Conservation (phyloP, 2,888 invertebrate species). For the Lithosia quadra region DNA sequence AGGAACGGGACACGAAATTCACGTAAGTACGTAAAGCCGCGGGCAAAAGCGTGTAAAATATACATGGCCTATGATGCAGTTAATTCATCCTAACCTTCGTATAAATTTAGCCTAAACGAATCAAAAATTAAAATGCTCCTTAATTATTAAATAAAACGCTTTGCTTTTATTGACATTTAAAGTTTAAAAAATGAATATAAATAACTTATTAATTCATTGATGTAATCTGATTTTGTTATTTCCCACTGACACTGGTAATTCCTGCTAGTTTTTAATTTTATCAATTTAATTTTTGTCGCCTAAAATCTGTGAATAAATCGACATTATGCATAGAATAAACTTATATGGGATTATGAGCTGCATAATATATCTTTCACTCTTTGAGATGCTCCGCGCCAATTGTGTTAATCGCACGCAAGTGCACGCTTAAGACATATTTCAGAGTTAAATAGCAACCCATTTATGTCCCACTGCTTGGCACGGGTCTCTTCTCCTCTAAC, state of each 20-base stretch:
- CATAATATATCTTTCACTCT: too few species aligned
- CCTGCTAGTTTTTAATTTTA: background rate
- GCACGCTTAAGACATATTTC: too few species aligned
- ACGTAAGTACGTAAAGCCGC: too few species aligned
- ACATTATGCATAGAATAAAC: too few species aligned
- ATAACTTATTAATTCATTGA: slow-evolving; percentile 25
- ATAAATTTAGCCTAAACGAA: slow-evolving; percentile 1
- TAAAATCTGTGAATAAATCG: background rate
- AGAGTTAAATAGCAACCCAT: too few species aligned
- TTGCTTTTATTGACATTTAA: slow-evolving; percentile 29
- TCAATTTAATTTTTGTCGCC: background rate
- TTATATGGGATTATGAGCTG: too few species aligned
- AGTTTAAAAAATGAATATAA: slow-evolving; percentile 20
- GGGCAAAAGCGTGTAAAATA: too few species aligned
- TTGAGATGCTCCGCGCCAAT: too few species aligned
- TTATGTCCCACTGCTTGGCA: too few species aligned
- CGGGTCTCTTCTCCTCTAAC: too few species aligned
- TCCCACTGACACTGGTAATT: slow-evolving; percentile 28
- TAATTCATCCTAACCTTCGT: slow-evolving; percentile 3
- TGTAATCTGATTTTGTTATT: slow-evolving; percentile 24
- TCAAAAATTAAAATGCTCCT: background rate
- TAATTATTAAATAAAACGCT: slow-evolving; percentile 19
- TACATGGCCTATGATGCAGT: background rate
- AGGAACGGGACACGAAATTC: too few species aligned
- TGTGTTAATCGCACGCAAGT: too few species aligned